Evolutionary conservation across 1,140 invertebrate genomes (phyloP).

Genomic region (Drosophila nikananu): DNA sequence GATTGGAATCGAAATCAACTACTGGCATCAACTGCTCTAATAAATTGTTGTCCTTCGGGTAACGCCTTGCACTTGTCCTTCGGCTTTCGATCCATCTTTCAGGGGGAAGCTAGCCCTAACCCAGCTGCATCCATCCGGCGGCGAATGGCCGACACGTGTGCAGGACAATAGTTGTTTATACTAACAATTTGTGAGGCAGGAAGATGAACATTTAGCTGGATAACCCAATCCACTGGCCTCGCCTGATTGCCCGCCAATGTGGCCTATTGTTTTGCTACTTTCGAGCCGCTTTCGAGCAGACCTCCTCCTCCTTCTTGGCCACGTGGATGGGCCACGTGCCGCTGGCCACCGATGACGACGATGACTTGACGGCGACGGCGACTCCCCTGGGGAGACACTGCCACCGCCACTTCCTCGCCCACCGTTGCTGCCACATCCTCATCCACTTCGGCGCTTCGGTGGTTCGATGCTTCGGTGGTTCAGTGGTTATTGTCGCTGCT

Average conservation of each 20-base stretch:
- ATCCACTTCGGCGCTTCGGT: slow-evolving; percentile 26
- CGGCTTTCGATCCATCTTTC: slow-evolving; percentile 26
- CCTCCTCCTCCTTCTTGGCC: slow-evolving; percentile 22
- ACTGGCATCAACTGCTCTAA: slow-evolving; percentile 71
- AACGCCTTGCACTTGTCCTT: slow-evolving; percentile 76
- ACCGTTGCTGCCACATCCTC: slow-evolving; percentile 27
- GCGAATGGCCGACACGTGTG: slow-evolving; percentile 78
- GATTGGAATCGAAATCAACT: slow-evolving; percentile 56
- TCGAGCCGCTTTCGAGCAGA: slow-evolving; percentile 2
- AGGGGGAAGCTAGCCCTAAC: slow-evolving; percentile 7
- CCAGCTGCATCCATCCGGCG: slow-evolving; percentile 49
- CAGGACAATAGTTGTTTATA: slow-evolving; percentile 84
- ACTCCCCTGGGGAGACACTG: slow-evolving; percentile 48
- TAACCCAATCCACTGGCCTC: slow-evolving; percentile 49
- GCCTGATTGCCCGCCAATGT: slow-evolving; percentile 74
- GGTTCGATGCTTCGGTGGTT: slow-evolving; percentile 8
- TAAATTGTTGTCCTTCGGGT: slow-evolving; percentile 65
- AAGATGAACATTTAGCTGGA: slow-evolving; percentile 72
- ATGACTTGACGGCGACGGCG: slow-evolving; percentile 52
- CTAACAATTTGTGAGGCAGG: slow-evolving; percentile 83
- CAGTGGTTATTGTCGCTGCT: slow-evolving; percentile 31
- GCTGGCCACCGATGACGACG: slow-evolving; percentile 61
- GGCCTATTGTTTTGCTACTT: slow-evolving; percentile 73
- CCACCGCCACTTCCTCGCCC: slow-evolving; percentile 26
- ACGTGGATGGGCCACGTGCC: slow-evolving; percentile 65